These are phyloP conservation scores for Anguilla pacifica DNA, from an alignment of 2,797 vertebrate species.

Conservation along the genomic window DNA sequence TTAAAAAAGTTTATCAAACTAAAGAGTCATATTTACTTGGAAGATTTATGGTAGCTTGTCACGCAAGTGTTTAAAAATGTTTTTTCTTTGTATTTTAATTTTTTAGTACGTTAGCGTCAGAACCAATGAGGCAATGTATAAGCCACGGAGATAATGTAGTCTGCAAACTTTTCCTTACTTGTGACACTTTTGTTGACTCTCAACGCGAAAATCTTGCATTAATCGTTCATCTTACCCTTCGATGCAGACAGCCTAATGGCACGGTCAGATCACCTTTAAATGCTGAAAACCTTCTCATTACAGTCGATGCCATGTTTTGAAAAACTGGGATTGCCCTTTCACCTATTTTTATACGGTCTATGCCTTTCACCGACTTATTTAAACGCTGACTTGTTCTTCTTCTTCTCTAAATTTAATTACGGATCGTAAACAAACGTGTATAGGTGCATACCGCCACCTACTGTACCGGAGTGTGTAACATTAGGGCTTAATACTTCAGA, in stretches of 20 bases:
- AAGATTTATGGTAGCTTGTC: too few relatives aligned
- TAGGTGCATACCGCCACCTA: too few relatives aligned
- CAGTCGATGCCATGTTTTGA: constrained; percentile 25
- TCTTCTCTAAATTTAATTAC: too few relatives aligned
- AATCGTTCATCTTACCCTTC: constrained; percentile 33
- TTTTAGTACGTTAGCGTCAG: not conserved
- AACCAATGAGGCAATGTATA: not conserved
- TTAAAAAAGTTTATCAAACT: not conserved
- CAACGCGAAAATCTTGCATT: not conserved
- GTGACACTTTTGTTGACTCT: not conserved
- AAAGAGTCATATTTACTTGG: too few relatives aligned
- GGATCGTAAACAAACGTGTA: too few relatives aligned
- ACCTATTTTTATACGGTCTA: not conserved
- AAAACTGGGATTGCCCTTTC: constrained; percentile 19
- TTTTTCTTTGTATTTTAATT: too few relatives aligned
- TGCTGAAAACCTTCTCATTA: constrained; percentile 19
- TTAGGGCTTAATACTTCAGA: too few relatives aligned
- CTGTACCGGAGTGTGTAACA: too few relatives aligned
- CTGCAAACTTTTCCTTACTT: not conserved
- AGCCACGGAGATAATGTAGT: not conserved
- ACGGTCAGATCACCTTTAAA: constrained; percentile 17
- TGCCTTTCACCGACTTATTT: too few relatives aligned
- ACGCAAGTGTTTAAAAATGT: too few relatives aligned
- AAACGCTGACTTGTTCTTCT: too few relatives aligned
- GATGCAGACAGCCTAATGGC: constrained; percentile 7